Evolutionary conservation across 2,797 vertebrate species (phyloP).

Genomic region (Malacoraja senta): DNA sequence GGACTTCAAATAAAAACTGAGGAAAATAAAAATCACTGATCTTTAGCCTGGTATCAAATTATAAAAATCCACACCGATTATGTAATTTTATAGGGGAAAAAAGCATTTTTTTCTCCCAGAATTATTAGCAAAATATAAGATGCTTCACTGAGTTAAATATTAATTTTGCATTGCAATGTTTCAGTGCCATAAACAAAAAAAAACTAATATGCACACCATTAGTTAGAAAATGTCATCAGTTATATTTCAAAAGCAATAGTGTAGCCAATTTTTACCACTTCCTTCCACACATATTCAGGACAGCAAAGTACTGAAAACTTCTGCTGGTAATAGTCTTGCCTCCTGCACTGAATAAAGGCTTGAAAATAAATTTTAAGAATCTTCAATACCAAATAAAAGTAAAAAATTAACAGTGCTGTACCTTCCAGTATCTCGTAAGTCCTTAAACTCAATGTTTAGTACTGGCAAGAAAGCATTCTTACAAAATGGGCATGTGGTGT

Average conservation of each 20-base stretch:
- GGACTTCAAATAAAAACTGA: conserved; percentile 84
- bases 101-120: background rate
- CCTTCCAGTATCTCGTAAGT: conserved; percentile 76
- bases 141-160: background rate
- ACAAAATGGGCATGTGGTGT: conserved; percentile 91
- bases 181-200: background rate
- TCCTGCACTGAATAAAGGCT: background rate
- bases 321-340: background rate
- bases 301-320: background rate
- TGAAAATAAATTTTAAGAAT: background rate
- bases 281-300: background rate
- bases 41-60: background rate
- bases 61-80: background rate
- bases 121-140: too few species aligned
- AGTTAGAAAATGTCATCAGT: background rate
- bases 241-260: background rate
- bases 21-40: conserved; percentile 11
- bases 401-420: conserved; percentile 48
- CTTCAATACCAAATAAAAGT: background rate
- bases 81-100: background rate
- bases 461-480: conserved; percentile 80
- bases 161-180: background rate
- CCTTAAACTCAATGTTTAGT: conserved; percentile 88
- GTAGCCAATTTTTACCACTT: background rate
- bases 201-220: background rate